Conservation (phyloP, 2,888 invertebrate genomes). For the Tetragonisca angustula region DNA sequence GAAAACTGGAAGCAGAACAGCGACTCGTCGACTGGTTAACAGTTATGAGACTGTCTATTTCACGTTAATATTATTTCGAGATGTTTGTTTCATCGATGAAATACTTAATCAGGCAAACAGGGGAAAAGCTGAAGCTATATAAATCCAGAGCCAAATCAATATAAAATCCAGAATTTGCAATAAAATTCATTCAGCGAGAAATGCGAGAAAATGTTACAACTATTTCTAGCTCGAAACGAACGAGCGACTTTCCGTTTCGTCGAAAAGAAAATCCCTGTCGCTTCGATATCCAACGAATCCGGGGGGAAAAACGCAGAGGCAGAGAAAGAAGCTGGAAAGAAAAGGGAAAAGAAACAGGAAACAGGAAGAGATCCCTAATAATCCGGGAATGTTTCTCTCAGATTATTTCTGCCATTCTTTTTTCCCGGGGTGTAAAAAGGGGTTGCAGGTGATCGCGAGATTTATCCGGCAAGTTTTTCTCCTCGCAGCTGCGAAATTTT, state of each 20-base stretch:
- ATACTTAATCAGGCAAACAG: too few relatives aligned
- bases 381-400: conserved; percentile 68
- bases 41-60: too few relatives aligned
- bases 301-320: neutral
- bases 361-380: conserved; percentile 61
- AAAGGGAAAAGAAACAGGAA: neutral
- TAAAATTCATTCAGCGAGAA: too few relatives aligned
- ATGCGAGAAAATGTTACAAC: too few relatives aligned
- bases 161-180: too few relatives aligned
- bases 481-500: conserved; percentile 77
- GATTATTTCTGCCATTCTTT: conserved; percentile 45
- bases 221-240: neutral
- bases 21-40: too few relatives aligned
- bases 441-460: conserved; percentile 67
- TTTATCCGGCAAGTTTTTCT: conserved; percentile 78
- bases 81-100: too few relatives aligned
- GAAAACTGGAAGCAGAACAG: too few relatives aligned
- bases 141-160: too few relatives aligned
- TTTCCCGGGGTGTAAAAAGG: neutral
- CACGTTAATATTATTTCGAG: too few relatives aligned
- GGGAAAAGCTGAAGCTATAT: too few relatives aligned
- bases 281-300: neutral
- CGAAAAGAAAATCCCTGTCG: neutral
- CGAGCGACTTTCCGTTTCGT: neutral
- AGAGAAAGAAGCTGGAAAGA: conserved; percentile 28